Base-by-base conservation (phyloP, 2,113 vertebrate species). In the Seriola dumerili region DNA sequence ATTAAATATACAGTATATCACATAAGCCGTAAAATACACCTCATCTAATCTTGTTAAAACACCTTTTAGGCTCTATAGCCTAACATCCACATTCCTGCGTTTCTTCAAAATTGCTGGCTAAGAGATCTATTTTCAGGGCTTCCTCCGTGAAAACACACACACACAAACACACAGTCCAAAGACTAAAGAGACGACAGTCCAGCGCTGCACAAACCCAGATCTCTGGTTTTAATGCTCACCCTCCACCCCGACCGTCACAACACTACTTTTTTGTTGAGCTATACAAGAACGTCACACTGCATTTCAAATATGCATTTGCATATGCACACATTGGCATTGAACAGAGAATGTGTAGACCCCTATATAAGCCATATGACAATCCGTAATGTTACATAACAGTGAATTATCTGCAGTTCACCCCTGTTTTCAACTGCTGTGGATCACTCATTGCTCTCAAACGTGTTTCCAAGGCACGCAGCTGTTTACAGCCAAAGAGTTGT, bases 11-110 rank as follows among this genome's bases (percentile, higher is more conserved):
- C 29, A 29, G 29, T 29, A 72, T 34, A 55, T 68, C 23, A 8
- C 25, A 10, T 16, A 34, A 52, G 8, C 44, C 57, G 12, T 17
- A 17, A 62, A 75, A 40, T 52, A 72, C 17, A 46, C 55, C 44
- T 19, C 13, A 62, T 32, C 23, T 52, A 67, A 67, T 72, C 63
- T 40, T 4, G 50, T 59, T 52, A 62, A 38, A 81, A 42, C 71
- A 34, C 44, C 11, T 55, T 54, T 16, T 44, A 4, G 52, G 44
- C 23, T n/a, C 23, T 54, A 23, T 48, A 40, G 29, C 17, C 44
- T 54, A 32, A 54, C 44, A 57, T 48, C 29, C 42, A 11, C 29
- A 36, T 46, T 4, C 34, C 13, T 44, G 23, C 2, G 38, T 44
- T 5, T 57, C 44, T 34, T 67, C 8, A 21, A 2, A n/a, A 34